Percentiles rank a stretch among this genome's conserved stretches.
Conservation (phyloP, 2,113 vertebrate genomes). For the Anoura caudifer region DNA sequence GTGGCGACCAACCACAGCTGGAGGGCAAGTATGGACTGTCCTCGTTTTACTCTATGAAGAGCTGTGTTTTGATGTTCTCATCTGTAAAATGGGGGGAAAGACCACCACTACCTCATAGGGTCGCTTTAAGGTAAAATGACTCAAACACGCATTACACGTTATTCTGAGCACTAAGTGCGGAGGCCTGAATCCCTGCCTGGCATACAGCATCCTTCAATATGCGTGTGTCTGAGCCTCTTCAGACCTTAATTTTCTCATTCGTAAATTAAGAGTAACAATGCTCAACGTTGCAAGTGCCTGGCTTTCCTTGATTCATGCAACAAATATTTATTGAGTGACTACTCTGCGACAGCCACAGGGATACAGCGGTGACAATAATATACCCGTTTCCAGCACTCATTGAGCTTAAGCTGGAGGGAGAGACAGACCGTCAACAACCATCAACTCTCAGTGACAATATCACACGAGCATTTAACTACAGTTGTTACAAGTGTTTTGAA, state of each 20-base stretch:
- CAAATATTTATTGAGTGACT: neutral
- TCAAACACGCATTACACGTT: neutral
- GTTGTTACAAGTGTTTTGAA: neutral
- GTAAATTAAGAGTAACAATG: neutral
- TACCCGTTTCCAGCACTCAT: neutral
- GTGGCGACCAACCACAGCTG: neutral
- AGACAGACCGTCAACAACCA: neutral
- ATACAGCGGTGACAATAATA: neutral
- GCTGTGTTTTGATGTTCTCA: neutral
- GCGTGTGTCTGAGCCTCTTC: neutral
- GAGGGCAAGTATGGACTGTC: neutral
- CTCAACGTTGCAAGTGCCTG: neutral
- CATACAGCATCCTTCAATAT: neutral
- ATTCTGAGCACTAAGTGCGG: neutral
- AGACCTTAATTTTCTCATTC: neutral
- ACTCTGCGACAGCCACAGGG: neutral
- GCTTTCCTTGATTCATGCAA: neutral
- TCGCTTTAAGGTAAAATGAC: neutral
- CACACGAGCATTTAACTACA: neutral
- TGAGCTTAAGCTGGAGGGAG: neutral
- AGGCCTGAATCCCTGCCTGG: neutral
- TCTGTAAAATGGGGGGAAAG: conserved; percentile 8
- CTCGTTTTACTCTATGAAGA: neutral
- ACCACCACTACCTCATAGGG: neutral
- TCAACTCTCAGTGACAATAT: neutral